A percentile compares a stretch with the other conserved stretches of the same genome.
phyloP scores from a whole-genome alignment of 2,797 vertebrate species.

The Halcyon leucocephala region DNA sequence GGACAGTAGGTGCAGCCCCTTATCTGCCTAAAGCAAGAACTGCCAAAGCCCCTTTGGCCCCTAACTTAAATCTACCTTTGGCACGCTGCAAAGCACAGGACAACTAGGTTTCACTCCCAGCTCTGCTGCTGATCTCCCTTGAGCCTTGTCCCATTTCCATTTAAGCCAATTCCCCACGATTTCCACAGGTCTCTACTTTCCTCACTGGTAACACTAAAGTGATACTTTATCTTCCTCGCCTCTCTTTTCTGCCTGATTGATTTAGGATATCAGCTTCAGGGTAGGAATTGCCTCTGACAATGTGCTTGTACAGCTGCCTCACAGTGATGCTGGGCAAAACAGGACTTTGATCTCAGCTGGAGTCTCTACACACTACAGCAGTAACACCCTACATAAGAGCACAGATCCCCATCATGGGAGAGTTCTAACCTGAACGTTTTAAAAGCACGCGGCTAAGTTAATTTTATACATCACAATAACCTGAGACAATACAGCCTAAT shows the following conservation, averaged over 20 bases:
- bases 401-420: background rate
- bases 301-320: background rate
- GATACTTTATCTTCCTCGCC: background rate
- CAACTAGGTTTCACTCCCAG: background rate
- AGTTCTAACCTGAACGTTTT: background rate
- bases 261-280: background rate
- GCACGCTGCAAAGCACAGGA: background rate
- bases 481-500: background rate
- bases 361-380: background rate
- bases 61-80: background rate
- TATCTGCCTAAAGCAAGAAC: background rate
- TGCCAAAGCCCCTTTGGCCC: background rate
- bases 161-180: background rate
- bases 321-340: background rate
- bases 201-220: background rate
- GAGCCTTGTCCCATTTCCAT: conserved; percentile 36
- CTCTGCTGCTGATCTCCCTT: conserved; percentile 20
- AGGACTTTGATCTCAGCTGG: background rate
- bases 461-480: background rate
- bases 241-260: background rate
- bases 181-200: background rate
- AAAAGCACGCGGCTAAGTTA: background rate
- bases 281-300: background rate
- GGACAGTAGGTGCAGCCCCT: background rate
- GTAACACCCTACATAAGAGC: background rate